Evolutionary conservation across 2,888 invertebrate genomes (phyloP).

Genomic region (Caenorhabditis angaria): DNA sequence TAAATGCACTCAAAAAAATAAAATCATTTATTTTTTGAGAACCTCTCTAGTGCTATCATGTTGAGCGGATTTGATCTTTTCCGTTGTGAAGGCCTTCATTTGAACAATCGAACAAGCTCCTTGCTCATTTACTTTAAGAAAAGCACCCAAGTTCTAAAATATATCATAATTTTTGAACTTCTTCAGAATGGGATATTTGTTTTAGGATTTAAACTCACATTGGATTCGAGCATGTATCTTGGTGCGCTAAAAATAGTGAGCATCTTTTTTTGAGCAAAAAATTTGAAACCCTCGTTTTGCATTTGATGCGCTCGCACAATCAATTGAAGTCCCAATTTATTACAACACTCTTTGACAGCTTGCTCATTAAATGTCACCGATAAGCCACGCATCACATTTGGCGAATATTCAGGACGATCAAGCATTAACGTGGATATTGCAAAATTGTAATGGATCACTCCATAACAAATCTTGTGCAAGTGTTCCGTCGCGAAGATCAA

Average conservation of each 20-base stretch:
- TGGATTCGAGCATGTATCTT: conserved; percentile 29
- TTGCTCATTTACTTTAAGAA: no score
- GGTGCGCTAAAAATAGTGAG: conserved; percentile 49
- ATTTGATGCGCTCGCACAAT: conserved; percentile 25
- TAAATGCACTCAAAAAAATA: neutral
- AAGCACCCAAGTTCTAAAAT: no score
- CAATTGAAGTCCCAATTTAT: conserved; percentile 16
- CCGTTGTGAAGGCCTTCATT: no score
- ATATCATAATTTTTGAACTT: neutral
- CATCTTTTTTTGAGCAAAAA: conserved; percentile 32
- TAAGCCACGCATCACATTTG: conserved; percentile 21
- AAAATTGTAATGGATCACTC: conserved; percentile 34
- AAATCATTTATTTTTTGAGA: no score
- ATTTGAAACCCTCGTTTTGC: conserved; percentile 38
- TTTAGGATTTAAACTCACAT: no score
- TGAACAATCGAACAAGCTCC: no score
- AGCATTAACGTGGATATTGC: neutral
- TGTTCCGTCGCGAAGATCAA: conserved; percentile 1
- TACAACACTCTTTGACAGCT: conserved; percentile 25
- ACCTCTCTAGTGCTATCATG: no score
- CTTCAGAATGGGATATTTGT: conserved; percentile 28
- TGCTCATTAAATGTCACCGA: conserved; percentile 29
- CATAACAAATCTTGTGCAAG: conserved; percentile 39
- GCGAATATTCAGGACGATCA: conserved; percentile 5
- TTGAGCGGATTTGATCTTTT: no score